Percentiles rank a stretch among this genome's conserved stretches.
phyloP scores from a whole-genome alignment of 64 coral and sea anemone genomes.

The Hydrozoanthus tunicans region DNA sequence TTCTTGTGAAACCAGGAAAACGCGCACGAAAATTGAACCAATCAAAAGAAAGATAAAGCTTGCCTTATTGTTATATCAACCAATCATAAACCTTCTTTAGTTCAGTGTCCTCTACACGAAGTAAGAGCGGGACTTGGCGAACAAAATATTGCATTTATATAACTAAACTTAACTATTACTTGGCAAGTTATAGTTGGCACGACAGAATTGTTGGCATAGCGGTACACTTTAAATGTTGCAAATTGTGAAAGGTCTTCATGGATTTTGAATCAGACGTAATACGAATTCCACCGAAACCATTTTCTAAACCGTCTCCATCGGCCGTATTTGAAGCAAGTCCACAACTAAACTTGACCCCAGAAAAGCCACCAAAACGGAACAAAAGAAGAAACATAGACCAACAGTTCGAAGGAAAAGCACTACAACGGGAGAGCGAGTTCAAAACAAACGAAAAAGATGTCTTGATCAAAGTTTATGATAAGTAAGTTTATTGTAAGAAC shows the following conservation, averaged over 20 bases:
- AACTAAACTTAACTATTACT: too few species aligned
- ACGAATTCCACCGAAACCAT: conserved; percentile 68
- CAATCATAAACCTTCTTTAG: too few species aligned
- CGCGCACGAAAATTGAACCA: too few species aligned
- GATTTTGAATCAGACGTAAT: conserved; percentile 64
- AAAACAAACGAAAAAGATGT: not conserved
- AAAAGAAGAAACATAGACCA: conserved; percentile 58
- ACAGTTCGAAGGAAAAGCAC: not conserved
- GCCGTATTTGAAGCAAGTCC: conserved; percentile 58
- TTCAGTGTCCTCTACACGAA: too few species aligned
- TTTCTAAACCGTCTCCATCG: conserved; percentile 32
- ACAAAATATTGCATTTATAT: too few species aligned
- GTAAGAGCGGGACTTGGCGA: too few species aligned
- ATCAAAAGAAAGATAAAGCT: too few species aligned
- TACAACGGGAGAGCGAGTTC: not conserved
- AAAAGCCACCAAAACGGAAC: conserved; percentile 24
- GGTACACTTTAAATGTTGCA: too few species aligned
- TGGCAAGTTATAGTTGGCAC: too few species aligned
- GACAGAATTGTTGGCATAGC: too few species aligned
- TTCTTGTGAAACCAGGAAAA: too few species aligned
- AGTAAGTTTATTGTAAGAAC: not conserved
- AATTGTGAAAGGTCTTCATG: not conserved
- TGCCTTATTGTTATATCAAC: too few species aligned
- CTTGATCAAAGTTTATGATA: conserved; percentile 27
- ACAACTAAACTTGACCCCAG: conserved; percentile 83